phyloP scores from a whole-genome alignment of 2,797 vertebrate species.

The Bufotes viridis region DNA sequence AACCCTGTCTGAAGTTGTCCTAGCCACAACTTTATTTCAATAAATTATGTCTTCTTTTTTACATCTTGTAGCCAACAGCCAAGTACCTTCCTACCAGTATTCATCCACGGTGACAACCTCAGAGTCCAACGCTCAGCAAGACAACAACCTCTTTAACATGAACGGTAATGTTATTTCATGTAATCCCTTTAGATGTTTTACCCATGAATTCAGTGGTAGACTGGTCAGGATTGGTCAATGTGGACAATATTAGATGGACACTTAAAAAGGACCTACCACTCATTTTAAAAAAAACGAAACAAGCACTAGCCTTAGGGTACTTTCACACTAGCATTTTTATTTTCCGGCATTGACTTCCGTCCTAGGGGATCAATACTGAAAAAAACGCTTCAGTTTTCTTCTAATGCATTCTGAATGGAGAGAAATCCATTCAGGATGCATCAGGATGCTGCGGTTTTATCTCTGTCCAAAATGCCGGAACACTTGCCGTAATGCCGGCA shows the following conservation, averaged over 20 bases:
- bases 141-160: slow-evolving; percentile 49
- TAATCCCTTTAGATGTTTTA: background rate
- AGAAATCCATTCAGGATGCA: no score
- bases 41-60: background rate
- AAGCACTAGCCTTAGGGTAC: no score
- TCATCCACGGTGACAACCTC: slow-evolving; percentile 33
- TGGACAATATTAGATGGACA: background rate
- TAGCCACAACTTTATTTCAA: background rate
- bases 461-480: no score
- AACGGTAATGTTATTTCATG: slow-evolving; percentile 35
- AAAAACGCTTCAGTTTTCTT: no score
- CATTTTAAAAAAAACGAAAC: no score
- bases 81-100: slow-evolving; percentile 40
- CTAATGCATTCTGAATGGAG: no score
- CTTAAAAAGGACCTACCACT: background rate
- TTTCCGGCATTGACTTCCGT: no score
- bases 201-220: background rate
- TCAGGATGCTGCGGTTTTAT: no score
- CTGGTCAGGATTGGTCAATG: background rate
- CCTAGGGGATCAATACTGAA: no score
- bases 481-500: no score
- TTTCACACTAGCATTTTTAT: no score
- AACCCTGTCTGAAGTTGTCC: background rate
- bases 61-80: background rate
- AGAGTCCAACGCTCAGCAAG: slow-evolving; percentile 28